Percentiles rank a stretch among this genome's conserved stretches.
These are phyloP conservation scores for Cotesia chilonis DNA, from an alignment of 1,140 invertebrate species.

Conservation along the genomic window DNA sequence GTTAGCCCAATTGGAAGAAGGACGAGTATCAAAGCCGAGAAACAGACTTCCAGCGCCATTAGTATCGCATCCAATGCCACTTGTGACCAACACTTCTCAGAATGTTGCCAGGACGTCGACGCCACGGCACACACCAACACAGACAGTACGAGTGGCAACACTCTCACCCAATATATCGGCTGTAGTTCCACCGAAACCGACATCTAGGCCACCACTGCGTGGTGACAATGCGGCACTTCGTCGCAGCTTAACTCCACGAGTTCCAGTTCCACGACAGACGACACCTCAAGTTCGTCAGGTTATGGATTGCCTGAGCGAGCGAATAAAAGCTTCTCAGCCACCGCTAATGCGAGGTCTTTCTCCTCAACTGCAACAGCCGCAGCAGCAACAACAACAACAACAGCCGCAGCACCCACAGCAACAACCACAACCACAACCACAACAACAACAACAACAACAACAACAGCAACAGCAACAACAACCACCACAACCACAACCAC, in stretches of 20 bases:
- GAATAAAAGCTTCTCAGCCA: slow-evolving; percentile 50
- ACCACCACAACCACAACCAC: too few relatives aligned
- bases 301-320: slow-evolving; percentile 52
- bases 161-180: background rate
- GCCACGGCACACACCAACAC: background rate
- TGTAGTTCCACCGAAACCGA: slow-evolving; percentile 29
- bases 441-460: too few relatives aligned
- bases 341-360: background rate
- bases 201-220: slow-evolving; percentile 38
- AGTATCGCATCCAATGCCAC: too few relatives aligned
- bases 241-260: background rate
- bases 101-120: background rate
- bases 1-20: slow-evolving; percentile 9
- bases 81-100: background rate
- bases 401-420: too few relatives aligned
- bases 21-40: slow-evolving; percentile 1
- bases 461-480: slow-evolving; percentile 9
- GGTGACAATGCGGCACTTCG: slow-evolving; percentile 30
- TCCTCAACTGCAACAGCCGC: slow-evolving; percentile 2
- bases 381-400: background rate
- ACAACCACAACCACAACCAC: slow-evolving; percentile 1
- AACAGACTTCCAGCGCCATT: background rate
- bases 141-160: slow-evolving; percentile 15
- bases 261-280: slow-evolving; percentile 26
- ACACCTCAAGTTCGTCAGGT: slow-evolving; percentile 33